Evolutionary conservation across 1,140 invertebrate genomes (phyloP).

Genomic region (Ceratosolen solmsi): DNA sequence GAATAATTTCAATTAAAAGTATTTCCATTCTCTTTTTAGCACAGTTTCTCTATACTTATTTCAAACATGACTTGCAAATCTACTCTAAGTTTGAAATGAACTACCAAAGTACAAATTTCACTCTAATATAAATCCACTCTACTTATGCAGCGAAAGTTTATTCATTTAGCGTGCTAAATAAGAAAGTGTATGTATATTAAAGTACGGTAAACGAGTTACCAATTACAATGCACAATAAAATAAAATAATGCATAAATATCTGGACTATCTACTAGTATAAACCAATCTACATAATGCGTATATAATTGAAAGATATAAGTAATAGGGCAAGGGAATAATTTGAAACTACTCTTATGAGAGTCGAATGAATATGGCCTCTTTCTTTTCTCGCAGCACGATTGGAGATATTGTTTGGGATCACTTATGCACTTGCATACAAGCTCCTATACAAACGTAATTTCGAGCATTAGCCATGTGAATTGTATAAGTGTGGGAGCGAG

Average conservation of each 20-base stretch:
- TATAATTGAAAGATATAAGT: neutral
- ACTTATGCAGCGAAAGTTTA: neutral
- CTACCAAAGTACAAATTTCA: neutral
- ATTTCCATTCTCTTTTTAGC: neutral
- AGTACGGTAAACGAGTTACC: neutral
- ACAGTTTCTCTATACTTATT: neutral
- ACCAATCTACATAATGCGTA: no score
- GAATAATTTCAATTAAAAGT: neutral
- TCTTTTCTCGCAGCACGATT: neutral
- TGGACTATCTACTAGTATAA: no score
- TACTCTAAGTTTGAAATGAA: neutral
- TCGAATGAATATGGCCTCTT: neutral
- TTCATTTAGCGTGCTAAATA: neutral
- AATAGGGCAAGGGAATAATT: neutral
- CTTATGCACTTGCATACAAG: neutral
- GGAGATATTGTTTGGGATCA: neutral
- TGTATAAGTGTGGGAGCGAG: neutral
- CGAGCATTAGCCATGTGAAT: neutral
- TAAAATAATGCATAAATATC: no score
- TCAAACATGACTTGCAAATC: neutral
- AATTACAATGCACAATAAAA: neutral
- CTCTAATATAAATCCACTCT: neutral
- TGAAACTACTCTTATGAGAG: neutral
- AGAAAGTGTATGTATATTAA: neutral
- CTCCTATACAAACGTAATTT: neutral